Base-by-base conservation (phyloP, 1,140 invertebrate genomes). In the Hyposmocoma kahamanoa region DNA sequence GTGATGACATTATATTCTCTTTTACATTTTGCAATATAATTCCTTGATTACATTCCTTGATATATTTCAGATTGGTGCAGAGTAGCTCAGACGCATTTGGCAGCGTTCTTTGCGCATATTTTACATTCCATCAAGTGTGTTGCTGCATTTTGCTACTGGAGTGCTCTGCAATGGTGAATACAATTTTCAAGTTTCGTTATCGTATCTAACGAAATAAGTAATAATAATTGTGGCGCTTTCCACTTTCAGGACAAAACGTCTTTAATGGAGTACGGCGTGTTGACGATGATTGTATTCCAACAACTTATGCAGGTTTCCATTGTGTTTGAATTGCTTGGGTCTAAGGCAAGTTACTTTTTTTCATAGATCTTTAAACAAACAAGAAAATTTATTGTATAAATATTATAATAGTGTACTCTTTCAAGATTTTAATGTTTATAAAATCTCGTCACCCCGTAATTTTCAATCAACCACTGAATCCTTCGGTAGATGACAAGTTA, bases 51-150 rank as follows among this genome's bases (percentile, higher is more conserved):
- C n/a, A n/a, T n/a, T n/a, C n/a, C n/a, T n/a, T n/a, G n/a, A n/a
- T n/a, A n/a, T n/a, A n/a, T n/a, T n/a, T n/a, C n/a, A n/a, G n/a
- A n/a, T n/a, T n/a, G n/a, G n/a, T n/a, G n/a, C n/a, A n/a, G n/a
- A n/a, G n/a, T n/a, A n/a, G n/a, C 13, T 53, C 51, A 1, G n/a
- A 43, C 2, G 18, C 51, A 3, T 47, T 53, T 24, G 46, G 51
- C 18, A 20, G 15, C 10, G 22, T 42, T 10, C 15, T 53, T 13
- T 34, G 34, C 5, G 3, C 42, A 2, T 43, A 34, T 17, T 48
- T 46, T n/a, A 17, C 30, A n/a, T 36, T 53, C 30, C 45, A 47
- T 20, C 51, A 53, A 39, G 21, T 53, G 3, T n/a, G 41, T 3
- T 10, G 38, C 10, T 47, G 51, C 13, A 15, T 47, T 0, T 13